phyloP scores from a whole-genome alignment of 2,113 vertebrate species.

The Hydrochoerus hydrochaeris region DNA sequence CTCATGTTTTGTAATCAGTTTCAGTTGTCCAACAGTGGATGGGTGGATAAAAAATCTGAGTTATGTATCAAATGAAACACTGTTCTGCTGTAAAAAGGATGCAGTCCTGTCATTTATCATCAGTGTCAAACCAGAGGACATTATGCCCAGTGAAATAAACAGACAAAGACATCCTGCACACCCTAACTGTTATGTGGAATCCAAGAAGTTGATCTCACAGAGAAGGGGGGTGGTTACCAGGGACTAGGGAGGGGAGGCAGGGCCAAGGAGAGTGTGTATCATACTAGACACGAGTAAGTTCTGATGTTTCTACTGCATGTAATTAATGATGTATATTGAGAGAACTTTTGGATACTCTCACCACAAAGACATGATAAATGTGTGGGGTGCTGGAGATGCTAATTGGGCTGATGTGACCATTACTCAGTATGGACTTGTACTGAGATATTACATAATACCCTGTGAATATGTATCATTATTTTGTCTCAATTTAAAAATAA shows the following conservation, averaged over 20 bases:
- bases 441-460: background rate
- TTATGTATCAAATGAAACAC: background rate
- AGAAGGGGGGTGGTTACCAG: background rate
- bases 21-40: background rate
- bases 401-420: background rate
- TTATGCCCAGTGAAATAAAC: background rate
- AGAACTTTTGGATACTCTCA: too few relatives aligned
- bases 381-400: background rate
- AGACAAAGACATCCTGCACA: background rate
- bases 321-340: background rate
- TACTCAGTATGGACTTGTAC: too few relatives aligned
- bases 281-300: background rate
- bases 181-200: background rate
- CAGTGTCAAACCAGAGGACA: too few relatives aligned
- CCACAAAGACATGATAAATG: background rate
- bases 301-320: background rate
- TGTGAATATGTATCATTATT: background rate
- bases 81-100: background rate
- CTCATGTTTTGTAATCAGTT: background rate
- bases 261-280: accelerated
- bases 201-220: background rate
- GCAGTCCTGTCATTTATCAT: background rate
- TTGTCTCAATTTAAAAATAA: background rate
- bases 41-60: background rate
- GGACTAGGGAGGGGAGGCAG: too few relatives aligned